Base-by-base conservation (phyloP, 2,888 invertebrate genomes). In the Chrysodeixis includens region DNA sequence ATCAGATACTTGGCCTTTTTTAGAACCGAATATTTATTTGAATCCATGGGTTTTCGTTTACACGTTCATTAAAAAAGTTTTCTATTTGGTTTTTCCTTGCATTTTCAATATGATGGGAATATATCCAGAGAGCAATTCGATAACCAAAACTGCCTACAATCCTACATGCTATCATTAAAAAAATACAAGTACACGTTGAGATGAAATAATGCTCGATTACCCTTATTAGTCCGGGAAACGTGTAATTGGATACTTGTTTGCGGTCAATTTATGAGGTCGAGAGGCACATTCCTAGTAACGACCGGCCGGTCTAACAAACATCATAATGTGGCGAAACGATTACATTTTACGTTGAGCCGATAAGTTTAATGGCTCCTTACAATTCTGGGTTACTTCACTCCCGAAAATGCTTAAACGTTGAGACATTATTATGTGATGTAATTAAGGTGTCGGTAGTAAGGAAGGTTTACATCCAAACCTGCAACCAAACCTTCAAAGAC, bases 161-260 rank as follows among this genome's bases (percentile, higher is more conserved):
- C 12, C 32, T 32, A n/a, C 40, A 40, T 40, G n/a, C n/a, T 40
- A 40, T 40, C n/a, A 6, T 40, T 40, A 20, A 49, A 49, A 46
- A 20, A 18, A 49, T 26, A 9, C 46, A 20, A 49, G 20, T 49
- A 49, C 46, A 49, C 10, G 2, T 20, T 58, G 61, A 66, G 30
- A 62, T 66, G 61, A 56, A 71, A 65, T 59, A 66, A 71, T 59
- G 18, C 18, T 49, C 44, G 8, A 73, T 76, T 54, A 76, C 35
- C 57, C 49, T 56, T 66, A 57, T 66, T 76, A 76, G 10, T 16
- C 8, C 14, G n/a, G 55, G 20, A 30, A 49, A 26, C 62, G 16
- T 58, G 49, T 78, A 78, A 76, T 73, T 65, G 66, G 66, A 59
- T 65, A 59, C 63, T 70, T 72, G 70, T 75, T 58, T 62, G 30